Evolutionary conservation across 2,797 vertebrate species (phyloP), one percentile per base, ranked within the genome.

Genomic region (Myiotriccus ornatus): DNA sequence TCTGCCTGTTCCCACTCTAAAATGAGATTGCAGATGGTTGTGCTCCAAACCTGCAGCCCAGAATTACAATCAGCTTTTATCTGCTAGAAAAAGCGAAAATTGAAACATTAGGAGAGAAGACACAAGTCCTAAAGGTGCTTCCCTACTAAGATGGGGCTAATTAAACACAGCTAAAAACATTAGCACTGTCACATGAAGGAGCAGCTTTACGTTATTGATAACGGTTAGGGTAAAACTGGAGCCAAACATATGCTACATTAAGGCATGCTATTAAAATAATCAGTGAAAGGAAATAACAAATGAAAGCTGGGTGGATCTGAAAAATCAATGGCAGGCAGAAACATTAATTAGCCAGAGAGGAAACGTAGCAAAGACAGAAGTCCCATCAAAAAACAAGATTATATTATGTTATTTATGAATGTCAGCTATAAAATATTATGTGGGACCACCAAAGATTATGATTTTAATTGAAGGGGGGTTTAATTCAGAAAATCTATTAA

Each of bases 401-500:
- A 64, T 43, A 62, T 82, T 88, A 76, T 68, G 22, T 56, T 64
- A 43, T n/a, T 46, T 65, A 30, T 59, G 65, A 75, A 85, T 70
- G 57, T 88, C 67, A 90, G 50, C 56, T 89, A 65, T 70, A 84
- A 82, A 91, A 74, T 67, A 53, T 35, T 91, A 34, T 60, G 69
- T 46, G 10, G 50, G 92, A 94, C 89, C 90, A 95, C 93, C 57
- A 90, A 94, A 92, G 80, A 84, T 80, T 87, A 81, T 92, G 80
- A 87, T 87, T 95, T 90, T 95, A 93, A 68, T 93, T 27, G 1
- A 77, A 93, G 13, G 30, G 28, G 2, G 0, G 27, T 89, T 94
- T 94, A 95, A 93, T 93, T 93, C 96, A 95, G 68, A 95, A 92
- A 90, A 92, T 83, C 60, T 82, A 81, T 89, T 85, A 93, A 94